These are phyloP conservation scores for Acleris laterana DNA, from an alignment of 2,888 invertebrate species.

Conservation along the genomic window DNA sequence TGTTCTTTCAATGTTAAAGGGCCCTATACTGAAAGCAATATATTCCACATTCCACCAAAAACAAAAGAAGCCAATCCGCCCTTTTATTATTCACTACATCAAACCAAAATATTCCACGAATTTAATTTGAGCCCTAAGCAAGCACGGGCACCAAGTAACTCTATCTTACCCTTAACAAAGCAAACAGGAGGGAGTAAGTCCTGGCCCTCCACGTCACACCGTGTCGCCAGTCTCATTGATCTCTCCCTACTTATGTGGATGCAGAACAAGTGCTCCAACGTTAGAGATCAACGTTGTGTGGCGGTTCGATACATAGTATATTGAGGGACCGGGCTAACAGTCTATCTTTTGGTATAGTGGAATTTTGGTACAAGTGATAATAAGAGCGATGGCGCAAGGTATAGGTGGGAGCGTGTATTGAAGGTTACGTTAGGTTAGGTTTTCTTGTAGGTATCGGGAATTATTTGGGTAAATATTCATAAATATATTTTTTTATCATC, in stretches of 20 bases:
- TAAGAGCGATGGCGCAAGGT: conserved; percentile 7
- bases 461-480: too few relatives aligned
- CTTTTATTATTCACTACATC: conserved; percentile 12
- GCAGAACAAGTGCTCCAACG: not conserved
- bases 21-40: too few relatives aligned
- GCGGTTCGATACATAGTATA: conserved; percentile 31
- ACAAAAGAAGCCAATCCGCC: too few relatives aligned
- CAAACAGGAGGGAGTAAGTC: conserved; percentile 37
- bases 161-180: conserved; percentile 43
- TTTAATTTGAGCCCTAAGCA: conserved; percentile 32
- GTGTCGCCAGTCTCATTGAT: conserved; percentile 6
- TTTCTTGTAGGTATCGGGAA: too few relatives aligned
- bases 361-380: conserved; percentile 46
- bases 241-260: not conserved
- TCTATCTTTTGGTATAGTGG: conserved; percentile 41
- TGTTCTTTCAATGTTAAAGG: too few relatives aligned
- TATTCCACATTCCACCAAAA: too few relatives aligned
- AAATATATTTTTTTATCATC: too few relatives aligned
- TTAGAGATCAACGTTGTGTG: conserved; percentile 17
- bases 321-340: conserved; percentile 39
- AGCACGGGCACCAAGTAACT: conserved; percentile 39
- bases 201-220: conserved; percentile 33
- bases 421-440: not conserved
- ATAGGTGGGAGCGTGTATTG: not conserved
- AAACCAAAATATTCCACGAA: conserved; percentile 20